A percentile compares a stretch with the other conserved stretches of the same genome.
These are phyloP conservation scores for Sebastes goodei DNA, from an alignment of 2,797 vertebrate genomes.

Conservation along the genomic window DNA sequence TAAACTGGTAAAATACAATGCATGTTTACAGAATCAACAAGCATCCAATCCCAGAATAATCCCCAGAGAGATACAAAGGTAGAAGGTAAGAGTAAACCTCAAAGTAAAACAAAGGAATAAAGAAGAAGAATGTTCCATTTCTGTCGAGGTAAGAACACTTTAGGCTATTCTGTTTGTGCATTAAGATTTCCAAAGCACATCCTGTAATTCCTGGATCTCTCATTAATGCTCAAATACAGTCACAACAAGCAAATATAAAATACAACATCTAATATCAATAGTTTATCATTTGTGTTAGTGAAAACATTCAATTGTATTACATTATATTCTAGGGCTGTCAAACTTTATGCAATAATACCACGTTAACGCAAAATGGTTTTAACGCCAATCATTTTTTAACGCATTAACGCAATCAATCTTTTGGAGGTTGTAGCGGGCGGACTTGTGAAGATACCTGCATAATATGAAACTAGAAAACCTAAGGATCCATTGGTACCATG, in stretches of 20 bases:
- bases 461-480: too few relatives aligned
- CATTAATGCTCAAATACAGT: neutral
- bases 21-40: conserved; percentile 60
- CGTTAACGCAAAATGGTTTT: too few relatives aligned
- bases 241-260: neutral
- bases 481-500: too few relatives aligned
- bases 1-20: conserved; percentile 35
- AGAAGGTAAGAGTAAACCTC: conserved; percentile 15
- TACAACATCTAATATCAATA: neutral
- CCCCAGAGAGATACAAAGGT: conserved; percentile 38
- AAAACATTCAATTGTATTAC: neutral
- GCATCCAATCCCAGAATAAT: conserved; percentile 52
- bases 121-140: conserved; percentile 18
- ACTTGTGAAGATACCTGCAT: too few relatives aligned
- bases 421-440: too few relatives aligned
- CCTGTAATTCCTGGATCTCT: neutral
- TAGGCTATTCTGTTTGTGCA: neutral
- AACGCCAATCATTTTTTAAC: too few relatives aligned
- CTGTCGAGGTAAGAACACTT: neutral
- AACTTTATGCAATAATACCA: too few relatives aligned
- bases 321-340: too few relatives aligned
- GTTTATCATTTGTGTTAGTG: neutral
- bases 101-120: conserved; percentile 25
- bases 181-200: neutral
- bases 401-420: too few relatives aligned